phyloP scores from a whole-genome alignment of 2,888 invertebrate species.

The Rhogogaster chlorosoma region DNA sequence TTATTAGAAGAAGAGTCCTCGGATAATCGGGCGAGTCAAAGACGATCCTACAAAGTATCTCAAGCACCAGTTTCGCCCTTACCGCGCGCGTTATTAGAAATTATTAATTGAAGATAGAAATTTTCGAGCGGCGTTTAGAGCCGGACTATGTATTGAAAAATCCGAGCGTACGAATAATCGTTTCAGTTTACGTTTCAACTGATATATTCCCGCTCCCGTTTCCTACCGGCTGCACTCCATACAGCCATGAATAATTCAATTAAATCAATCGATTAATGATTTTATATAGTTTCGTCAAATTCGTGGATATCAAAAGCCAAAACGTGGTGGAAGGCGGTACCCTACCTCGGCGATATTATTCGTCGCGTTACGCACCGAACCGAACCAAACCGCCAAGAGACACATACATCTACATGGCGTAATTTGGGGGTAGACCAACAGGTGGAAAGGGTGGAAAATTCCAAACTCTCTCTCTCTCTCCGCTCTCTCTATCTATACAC shows the following conservation, averaged over 20 bases:
- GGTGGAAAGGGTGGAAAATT: constrained; percentile 31
- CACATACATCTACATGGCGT: not conserved
- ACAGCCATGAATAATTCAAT: not conserved
- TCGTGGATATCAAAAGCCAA: not conserved
- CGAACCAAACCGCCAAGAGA: not conserved
- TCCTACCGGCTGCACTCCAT: not conserved
- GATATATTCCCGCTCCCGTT: not conserved
- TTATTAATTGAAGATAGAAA: constrained; percentile 34
- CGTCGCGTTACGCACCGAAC: constrained; percentile 2
- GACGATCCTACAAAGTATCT: constrained; percentile 51
- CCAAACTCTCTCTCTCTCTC: not conserved
- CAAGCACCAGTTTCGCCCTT: not conserved
- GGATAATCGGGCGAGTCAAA: constrained; percentile 62
- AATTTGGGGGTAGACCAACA: constrained; percentile 21
- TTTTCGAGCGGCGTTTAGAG: too few relatives aligned
- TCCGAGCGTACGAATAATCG: not conserved
- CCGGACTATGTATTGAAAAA: not conserved
- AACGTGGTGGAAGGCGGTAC: constrained; percentile 24
- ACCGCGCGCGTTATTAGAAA: constrained; percentile 38
- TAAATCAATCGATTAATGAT: constrained; percentile 42
- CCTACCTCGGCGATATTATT: not conserved
- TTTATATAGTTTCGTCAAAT: constrained; percentile 32
- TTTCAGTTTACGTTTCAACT: not conserved
- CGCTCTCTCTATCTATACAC: not conserved
- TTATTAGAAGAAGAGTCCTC: constrained; percentile 72